phyloP scores from a whole-genome alignment of 2,113 vertebrate genomes.

The Megalops atlanticus region DNA sequence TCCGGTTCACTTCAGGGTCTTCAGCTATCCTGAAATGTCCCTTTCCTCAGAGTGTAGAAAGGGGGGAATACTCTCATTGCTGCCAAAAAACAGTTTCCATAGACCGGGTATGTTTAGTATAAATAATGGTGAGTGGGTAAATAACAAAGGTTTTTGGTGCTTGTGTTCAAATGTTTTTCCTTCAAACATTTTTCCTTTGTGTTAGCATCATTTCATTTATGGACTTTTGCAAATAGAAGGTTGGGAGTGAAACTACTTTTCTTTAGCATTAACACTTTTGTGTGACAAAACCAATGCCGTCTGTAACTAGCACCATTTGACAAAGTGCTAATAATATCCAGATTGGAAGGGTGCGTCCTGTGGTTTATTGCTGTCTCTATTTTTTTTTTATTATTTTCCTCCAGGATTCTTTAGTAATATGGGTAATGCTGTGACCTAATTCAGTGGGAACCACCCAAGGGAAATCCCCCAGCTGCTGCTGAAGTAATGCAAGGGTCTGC shows the following conservation, averaged over 20 bases:
- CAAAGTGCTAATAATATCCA: conserved; percentile 58
- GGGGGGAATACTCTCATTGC: conserved; percentile 47
- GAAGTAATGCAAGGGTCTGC: conserved; percentile 44
- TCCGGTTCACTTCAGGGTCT: conserved; percentile 59
- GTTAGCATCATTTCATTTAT: too few species aligned
- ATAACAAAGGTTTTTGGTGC: conserved; percentile 23
- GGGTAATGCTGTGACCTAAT: conserved; percentile 68
- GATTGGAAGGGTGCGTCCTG: conserved; percentile 54
- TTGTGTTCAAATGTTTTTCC: background rate
- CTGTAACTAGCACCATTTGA: conserved; percentile 32
- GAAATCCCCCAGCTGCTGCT: conserved; percentile 67
- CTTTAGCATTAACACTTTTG: background rate
- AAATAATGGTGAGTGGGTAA: conserved; percentile 13
- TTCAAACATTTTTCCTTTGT: too few species aligned
- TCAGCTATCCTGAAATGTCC: conserved; percentile 51
- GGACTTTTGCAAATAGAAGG: background rate
- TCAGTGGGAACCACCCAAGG: conserved; percentile 66
- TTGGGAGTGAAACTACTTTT: background rate
- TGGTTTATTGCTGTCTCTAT: conserved; percentile 54
- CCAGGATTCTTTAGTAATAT: conserved; percentile 54
- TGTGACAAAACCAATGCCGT: background rate
- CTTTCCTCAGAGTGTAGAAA: conserved; percentile 26
- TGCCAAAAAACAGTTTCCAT: conserved; percentile 25
- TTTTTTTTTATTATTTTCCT: conserved; percentile 59
- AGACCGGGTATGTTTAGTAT: conserved; percentile 51